A percentile compares a stretch with the other conserved stretches of the same genome.
These are phyloP conservation scores for Macaria notata DNA, from an alignment of 2,888 invertebrate species.

Conservation along the genomic window DNA sequence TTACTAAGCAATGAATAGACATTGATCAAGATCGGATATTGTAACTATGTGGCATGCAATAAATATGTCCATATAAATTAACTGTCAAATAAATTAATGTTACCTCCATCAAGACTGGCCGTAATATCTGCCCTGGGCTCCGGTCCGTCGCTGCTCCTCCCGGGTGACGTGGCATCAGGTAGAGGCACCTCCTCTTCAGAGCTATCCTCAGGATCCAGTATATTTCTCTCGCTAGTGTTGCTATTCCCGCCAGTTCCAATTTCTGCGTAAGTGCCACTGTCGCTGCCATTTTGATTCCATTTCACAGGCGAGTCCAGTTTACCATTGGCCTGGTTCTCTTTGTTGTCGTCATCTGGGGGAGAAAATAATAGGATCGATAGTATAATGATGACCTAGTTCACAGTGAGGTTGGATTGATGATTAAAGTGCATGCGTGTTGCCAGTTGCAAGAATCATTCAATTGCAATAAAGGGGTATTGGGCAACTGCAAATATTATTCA, in stretches of 20 bases:
- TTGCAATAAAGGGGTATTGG: no score
- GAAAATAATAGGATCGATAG: slow-evolving; percentile 12
- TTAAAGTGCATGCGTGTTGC: slow-evolving; percentile 21
- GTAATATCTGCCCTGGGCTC: slow-evolving; percentile 76
- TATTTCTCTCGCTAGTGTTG: slow-evolving; percentile 70
- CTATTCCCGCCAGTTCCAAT: slow-evolving; percentile 73
- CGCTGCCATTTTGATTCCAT: slow-evolving; percentile 77
- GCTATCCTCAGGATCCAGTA: slow-evolving; percentile 75
- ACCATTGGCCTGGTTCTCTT: slow-evolving; percentile 76
- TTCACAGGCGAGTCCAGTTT: slow-evolving; percentile 74
- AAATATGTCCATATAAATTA: no score
- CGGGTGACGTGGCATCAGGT: slow-evolving; percentile 74
- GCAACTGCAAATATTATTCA: no score
- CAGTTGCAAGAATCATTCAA: no score
- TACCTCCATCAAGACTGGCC: slow-evolving; percentile 72
- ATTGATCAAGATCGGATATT: no score
- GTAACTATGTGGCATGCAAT: no score
- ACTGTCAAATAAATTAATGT: background rate
- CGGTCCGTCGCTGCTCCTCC: slow-evolving; percentile 75
- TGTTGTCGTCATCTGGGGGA: slow-evolving; percentile 71
- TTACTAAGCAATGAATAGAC: no score
- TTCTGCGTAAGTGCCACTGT: slow-evolving; percentile 78
- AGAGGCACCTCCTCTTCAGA: slow-evolving; percentile 76
- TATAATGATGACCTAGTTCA: slow-evolving; percentile 24
- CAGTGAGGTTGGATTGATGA: slow-evolving; percentile 12